Evolutionary conservation across 2,113 vertebrate genomes (phyloP).

Genomic region (Nesoenas mayeri): DNA sequence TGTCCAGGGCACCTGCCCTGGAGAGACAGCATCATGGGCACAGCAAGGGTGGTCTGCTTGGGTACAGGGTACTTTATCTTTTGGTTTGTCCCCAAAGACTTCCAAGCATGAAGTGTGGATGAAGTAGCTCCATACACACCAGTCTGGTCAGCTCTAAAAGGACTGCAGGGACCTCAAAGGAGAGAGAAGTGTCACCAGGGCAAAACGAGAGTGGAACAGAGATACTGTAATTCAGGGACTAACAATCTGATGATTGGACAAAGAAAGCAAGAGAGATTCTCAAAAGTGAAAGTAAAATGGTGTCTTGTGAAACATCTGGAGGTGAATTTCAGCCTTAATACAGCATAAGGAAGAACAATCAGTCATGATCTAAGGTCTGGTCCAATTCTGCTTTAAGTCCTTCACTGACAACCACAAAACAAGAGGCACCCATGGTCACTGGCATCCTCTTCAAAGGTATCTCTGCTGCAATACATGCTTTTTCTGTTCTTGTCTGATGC

Average conservation of each 20-base stretch:
- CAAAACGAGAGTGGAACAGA: background rate
- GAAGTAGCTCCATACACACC: background rate
- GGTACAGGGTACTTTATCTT: background rate
- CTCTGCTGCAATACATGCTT: background rate
- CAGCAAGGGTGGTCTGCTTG: background rate
- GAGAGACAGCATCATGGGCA: background rate
- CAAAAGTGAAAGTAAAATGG: background rate
- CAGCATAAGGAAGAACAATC: background rate
- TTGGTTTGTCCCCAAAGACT: background rate
- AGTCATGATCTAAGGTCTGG: background rate
- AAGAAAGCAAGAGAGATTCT: background rate
- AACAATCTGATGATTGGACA: background rate
- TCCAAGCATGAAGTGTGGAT: background rate
- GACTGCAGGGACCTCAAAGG: background rate
- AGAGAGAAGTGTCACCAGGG: background rate
- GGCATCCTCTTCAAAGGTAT: background rate
- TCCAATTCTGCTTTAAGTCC: background rate
- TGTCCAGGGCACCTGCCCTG: background rate
- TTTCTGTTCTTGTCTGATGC: background rate
- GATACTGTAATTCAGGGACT: background rate
- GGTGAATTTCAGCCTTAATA: background rate
- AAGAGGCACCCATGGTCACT: background rate
- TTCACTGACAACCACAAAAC: background rate
- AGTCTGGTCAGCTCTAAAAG: background rate
- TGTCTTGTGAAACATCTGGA: background rate